These are phyloP conservation scores for Hirtodrosophila trivittata DNA, from an alignment of 2,888 invertebrate genomes.

Conservation along the genomic window DNA sequence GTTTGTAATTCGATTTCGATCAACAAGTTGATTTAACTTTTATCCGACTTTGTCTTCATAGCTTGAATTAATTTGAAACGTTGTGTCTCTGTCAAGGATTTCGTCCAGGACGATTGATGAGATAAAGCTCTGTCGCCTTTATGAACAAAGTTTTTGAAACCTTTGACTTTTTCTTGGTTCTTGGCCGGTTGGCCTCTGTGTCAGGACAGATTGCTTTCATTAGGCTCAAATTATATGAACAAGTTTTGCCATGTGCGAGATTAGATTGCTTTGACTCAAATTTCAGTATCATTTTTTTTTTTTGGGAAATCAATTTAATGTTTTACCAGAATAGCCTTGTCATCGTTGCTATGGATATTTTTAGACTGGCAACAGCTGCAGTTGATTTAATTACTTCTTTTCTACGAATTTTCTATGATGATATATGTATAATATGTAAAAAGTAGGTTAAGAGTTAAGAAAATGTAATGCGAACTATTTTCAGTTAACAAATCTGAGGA, in stretches of 20 bases:
- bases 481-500: too few relatives aligned
- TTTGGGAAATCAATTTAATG: slow-evolving; percentile 52
- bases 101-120: slow-evolving; percentile 58
- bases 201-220: slow-evolving; percentile 66
- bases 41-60: slow-evolving; percentile 22
- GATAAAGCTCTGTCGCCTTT: slow-evolving; percentile 39
- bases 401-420: too few relatives aligned
- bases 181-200: slow-evolving; percentile 1
- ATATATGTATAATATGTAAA: too few relatives aligned
- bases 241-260: slow-evolving; percentile 36
- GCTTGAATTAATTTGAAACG: slow-evolving; percentile 51
- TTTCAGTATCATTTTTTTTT: slow-evolving; percentile 32
- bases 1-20: slow-evolving; percentile 67
- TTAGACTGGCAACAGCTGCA: slow-evolving; percentile 29
- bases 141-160: slow-evolving; percentile 64
- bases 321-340: slow-evolving; percentile 29
- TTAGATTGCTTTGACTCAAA: slow-evolving; percentile 42
- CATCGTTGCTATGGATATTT: slow-evolving; percentile 23
- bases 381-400: slow-evolving; percentile 2
- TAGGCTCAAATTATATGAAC: slow-evolving; percentile 56
- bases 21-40: slow-evolving; percentile 69
- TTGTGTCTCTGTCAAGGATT: slow-evolving; percentile 28
- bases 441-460: too few relatives aligned
- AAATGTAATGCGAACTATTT: too few relatives aligned
- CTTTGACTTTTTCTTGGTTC: slow-evolving; percentile 32